Evolutionary conservation across 2,888 invertebrate genomes (phyloP).

Genomic region (Philereme transversata): DNA sequence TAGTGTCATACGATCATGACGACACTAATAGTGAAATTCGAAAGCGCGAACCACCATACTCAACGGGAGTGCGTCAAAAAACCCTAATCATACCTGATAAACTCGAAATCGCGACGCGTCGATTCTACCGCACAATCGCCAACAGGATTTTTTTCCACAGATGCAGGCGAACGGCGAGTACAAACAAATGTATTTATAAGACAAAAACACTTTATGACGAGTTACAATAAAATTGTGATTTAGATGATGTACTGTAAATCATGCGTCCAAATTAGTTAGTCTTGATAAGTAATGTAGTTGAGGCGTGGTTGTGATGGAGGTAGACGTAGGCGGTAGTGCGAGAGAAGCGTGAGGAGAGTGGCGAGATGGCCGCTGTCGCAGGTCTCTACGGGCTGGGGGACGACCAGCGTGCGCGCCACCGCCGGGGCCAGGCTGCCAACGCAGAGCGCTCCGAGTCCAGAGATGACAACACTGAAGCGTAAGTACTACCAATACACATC

Average conservation of each 20-base stretch:
- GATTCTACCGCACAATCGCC: conserved; percentile 5
- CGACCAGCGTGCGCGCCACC: conserved; percentile 85
- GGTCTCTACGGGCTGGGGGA: conserved; percentile 92
- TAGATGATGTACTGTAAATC: conserved; percentile 63
- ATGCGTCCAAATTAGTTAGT: conserved; percentile 77
- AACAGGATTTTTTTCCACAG: conserved; percentile 12
- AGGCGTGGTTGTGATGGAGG: conserved; percentile 46
- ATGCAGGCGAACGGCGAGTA: conserved; percentile 19
- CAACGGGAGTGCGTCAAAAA: not conserved
- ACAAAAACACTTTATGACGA: conserved; percentile 63
- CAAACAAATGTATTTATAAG: conserved; percentile 35
- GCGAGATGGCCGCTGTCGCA: conserved; percentile 89
- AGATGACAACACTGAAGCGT: conserved; percentile 84
- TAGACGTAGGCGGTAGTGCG: conserved; percentile 38
- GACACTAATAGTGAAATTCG: not conserved
- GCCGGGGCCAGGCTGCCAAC: conserved; percentile 84
- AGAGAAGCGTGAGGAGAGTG: conserved; percentile 50
- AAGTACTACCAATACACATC: conserved; percentile 48
- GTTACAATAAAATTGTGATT: conserved; percentile 81
- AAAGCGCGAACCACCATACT: conserved; percentile 24
- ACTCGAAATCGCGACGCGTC: not conserved
- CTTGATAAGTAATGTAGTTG: conserved; percentile 50
- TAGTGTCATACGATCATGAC: not conserved
- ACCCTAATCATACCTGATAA: not conserved
- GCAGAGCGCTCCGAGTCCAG: conserved; percentile 87